phyloP scores from a whole-genome alignment of 1,140 invertebrate species.

The Drosophila pseudoananassae region DNA sequence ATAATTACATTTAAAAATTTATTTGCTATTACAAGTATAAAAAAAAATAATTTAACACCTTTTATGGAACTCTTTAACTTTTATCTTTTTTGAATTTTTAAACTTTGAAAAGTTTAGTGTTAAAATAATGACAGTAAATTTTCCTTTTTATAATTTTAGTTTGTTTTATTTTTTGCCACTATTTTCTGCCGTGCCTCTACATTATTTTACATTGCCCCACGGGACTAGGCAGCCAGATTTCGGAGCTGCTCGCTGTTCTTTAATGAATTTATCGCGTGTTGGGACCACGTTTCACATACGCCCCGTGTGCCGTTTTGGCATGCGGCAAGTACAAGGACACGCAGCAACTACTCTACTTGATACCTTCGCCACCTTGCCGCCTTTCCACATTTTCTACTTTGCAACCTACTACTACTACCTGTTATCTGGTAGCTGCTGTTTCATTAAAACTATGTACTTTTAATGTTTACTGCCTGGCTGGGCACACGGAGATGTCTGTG shows the following conservation, averaged over 20 bases:
- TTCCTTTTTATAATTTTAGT: not conserved
- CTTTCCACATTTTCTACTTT: not conserved
- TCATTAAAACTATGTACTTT: conserved; percentile 75
- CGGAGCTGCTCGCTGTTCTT: conserved; percentile 58
- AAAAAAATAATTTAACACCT: too few relatives aligned
- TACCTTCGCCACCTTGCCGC: not conserved
- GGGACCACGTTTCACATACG: conserved; percentile 75
- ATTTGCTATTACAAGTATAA: too few relatives aligned
- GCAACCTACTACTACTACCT: not conserved
- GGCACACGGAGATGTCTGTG: conserved; percentile 59
- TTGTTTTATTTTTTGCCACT: conserved; percentile 14
- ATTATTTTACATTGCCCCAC: conserved; percentile 72
- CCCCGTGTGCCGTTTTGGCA: conserved; percentile 55
- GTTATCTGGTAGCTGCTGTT: conserved; percentile 35
- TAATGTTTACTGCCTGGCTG: conserved; percentile 64
- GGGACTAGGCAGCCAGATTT: conserved; percentile 76
- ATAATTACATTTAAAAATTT: too few relatives aligned
- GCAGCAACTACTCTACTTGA: conserved; percentile 31
- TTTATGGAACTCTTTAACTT: too few relatives aligned
- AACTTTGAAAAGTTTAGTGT: not conserved
- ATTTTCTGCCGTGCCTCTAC: conserved; percentile 40
- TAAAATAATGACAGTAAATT: not conserved
- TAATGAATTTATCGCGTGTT: conserved; percentile 82
- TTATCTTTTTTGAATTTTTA: too few relatives aligned
- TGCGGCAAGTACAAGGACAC: conserved; percentile 58